Base-by-base conservation (phyloP, 2,888 invertebrate genomes). In the Aphelenchoides bicaudatus region DNA sequence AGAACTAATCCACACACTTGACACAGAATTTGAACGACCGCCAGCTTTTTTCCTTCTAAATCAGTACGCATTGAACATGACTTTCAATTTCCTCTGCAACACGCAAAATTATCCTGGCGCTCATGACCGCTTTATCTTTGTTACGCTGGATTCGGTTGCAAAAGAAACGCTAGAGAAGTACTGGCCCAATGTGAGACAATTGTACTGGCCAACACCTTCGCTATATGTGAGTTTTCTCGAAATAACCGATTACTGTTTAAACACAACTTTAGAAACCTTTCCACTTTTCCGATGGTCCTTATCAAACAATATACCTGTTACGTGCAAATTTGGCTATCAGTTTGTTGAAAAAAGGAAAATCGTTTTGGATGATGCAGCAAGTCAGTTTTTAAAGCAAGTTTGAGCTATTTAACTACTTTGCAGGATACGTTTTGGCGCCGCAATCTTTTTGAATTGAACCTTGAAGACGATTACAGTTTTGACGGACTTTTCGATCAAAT, bases 321-420 rank as follows among this genome's bases (percentile, higher is more conserved):
- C 58, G 77, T 25, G 70, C 77, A 5, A 77, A 78, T 53, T 59
- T 77, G 39, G 77, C 77, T 0, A 51, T 75, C 16, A 66, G 69
- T 16, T 62, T 77, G 25, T 59, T 78, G 27, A 67, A 68, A 58
- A 60, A 62, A 29, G 75, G 75, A 31, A 74, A 73, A 57, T 71
- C 72, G 10, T 78, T 77, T 63, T 77, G 77, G 77, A 76, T 77
- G 77, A 77, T 78, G 77, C 77, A 77, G 56, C 77, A 77, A 39
- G 65, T 58, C 51, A 67, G 61, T 6, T 67, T 67, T 34, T 67
- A 54, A 62, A 56, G 67, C 48, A 43, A 13, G 27, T 19, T 25
- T 39, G 10, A 13, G 52, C 13, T 0, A 13, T 16, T 10, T 43
- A 10, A 13, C 10, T 43, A 10, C 19, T 10, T 10, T 16, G 3